Conservation (phyloP, 1,140 invertebrate species). For the Philopotamus ludificatus region DNA sequence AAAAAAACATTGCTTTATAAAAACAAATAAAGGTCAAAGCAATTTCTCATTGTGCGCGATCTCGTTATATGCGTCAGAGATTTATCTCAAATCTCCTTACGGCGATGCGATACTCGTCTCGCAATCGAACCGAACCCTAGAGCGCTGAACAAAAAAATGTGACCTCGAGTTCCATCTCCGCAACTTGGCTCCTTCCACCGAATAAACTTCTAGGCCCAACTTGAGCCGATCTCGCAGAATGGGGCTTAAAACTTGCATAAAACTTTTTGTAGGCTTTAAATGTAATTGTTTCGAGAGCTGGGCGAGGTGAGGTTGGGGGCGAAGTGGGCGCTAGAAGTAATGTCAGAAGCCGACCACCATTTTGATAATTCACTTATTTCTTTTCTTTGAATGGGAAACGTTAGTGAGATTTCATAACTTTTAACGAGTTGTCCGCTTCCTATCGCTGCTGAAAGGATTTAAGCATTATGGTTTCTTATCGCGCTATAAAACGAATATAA, state of each 20-base stretch:
- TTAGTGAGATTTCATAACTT: conserved; percentile 14
- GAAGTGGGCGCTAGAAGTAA: conserved; percentile 1
- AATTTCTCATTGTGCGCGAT: too few relatives aligned
- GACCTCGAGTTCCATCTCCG: too few relatives aligned
- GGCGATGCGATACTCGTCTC: too few relatives aligned
- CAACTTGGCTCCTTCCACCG: not conserved
- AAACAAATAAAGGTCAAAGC: too few relatives aligned
- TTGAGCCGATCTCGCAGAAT: conserved; percentile 10
- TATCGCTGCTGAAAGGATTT: not conserved
- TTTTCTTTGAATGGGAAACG: conserved; percentile 5
- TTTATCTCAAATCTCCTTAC: too few relatives aligned
- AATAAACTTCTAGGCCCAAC: conserved; percentile 1
- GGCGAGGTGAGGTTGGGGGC: not conserved
- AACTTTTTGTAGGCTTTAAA: conserved; percentile 28
- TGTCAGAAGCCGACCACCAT: conserved; percentile 1
- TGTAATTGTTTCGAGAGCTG: conserved; percentile 23
- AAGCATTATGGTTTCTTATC: too few relatives aligned
- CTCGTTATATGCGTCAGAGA: too few relatives aligned
- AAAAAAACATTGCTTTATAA: too few relatives aligned
- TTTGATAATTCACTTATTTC: conserved; percentile 12
- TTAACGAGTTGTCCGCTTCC: conserved; percentile 1
- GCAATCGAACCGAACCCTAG: too few relatives aligned
- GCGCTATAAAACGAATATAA: too few relatives aligned
- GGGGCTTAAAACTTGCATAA: conserved; percentile 25
- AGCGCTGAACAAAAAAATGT: too few relatives aligned